phyloP scores from a whole-genome alignment of 2,888 invertebrate genomes.

The Anagyrus pseudococci region DNA sequence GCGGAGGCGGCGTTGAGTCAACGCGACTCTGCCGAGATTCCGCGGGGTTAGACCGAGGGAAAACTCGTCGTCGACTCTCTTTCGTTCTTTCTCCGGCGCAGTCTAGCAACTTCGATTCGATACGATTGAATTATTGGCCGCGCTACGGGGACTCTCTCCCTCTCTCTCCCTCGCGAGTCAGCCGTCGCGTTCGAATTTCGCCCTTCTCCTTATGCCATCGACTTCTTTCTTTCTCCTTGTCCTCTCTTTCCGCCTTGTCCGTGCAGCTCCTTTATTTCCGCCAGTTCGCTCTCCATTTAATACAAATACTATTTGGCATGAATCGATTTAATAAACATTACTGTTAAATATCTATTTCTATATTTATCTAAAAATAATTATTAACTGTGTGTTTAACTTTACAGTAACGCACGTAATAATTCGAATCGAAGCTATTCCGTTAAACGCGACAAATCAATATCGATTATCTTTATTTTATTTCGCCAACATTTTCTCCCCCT shows the following conservation, averaged over 20 bases:
- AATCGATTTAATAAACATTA: too few species aligned
- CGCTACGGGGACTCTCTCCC: slow-evolving; percentile 38
- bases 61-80: slow-evolving; percentile 47
- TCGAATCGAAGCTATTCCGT: too few species aligned
- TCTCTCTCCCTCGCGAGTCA: too few species aligned
- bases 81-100: slow-evolving; percentile 27
- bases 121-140: slow-evolving; percentile 48
- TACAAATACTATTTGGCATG: too few species aligned
- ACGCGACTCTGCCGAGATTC: slow-evolving; percentile 45
- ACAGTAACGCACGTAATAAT: too few species aligned
- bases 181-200: slow-evolving; percentile 38
- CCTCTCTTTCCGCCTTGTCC: slow-evolving; percentile 2
- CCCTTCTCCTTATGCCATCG: slow-evolving; percentile 26
- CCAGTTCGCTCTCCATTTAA: not conserved
- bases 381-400: too few species aligned
- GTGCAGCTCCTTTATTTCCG: not conserved
- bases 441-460: too few species aligned
- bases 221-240: slow-evolving; percentile 8
- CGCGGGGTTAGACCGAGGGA: slow-evolving; percentile 44
- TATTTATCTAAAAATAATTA: too few species aligned
- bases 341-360: too few species aligned
- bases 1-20: slow-evolving; percentile 37
- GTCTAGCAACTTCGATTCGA: slow-evolving; percentile 47
- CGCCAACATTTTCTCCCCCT: too few species aligned
- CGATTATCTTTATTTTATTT: too few species aligned